A percentile compares a stretch with the other conserved stretches of the same genome.
These are phyloP conservation scores for Rhinichthys osculus DNA, from an alignment of 2,797 vertebrate genomes.

Conservation along the genomic window DNA sequence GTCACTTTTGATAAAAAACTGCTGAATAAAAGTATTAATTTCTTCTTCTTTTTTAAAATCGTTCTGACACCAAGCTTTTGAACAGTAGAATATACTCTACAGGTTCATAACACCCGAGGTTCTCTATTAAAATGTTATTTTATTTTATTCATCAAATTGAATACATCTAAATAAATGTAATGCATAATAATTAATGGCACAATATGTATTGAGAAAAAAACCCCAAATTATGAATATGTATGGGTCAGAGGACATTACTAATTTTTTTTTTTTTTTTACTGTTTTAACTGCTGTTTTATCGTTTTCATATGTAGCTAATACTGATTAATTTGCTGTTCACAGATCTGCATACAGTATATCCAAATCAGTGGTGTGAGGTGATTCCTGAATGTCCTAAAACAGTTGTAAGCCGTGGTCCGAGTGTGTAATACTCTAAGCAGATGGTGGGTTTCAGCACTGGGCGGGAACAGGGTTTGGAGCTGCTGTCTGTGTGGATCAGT, in stretches of 20 bases:
- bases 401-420: background rate
- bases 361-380: background rate
- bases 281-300: background rate
- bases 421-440: constrained; percentile 36
- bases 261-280: background rate
- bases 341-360: background rate
- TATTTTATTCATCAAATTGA: background rate
- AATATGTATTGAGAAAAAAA: background rate
- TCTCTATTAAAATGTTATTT: background rate
- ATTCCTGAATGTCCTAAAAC: constrained; percentile 19
- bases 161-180: background rate
- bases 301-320: background rate
- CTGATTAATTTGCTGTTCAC: background rate
- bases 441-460: constrained; percentile 42
- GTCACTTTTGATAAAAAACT: background rate
- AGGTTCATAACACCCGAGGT: background rate
- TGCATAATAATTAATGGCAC: too few species aligned
- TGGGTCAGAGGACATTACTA: background rate
- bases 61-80: background rate
- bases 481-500: constrained; percentile 41
- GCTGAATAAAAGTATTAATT: background rate
- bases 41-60: too few species aligned
- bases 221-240: background rate
- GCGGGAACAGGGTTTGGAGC: constrained; percentile 35
- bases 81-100: background rate